Evolutionary conservation across 1,140 invertebrate genomes (phyloP).

Genomic region (Hermetia illucens): DNA sequence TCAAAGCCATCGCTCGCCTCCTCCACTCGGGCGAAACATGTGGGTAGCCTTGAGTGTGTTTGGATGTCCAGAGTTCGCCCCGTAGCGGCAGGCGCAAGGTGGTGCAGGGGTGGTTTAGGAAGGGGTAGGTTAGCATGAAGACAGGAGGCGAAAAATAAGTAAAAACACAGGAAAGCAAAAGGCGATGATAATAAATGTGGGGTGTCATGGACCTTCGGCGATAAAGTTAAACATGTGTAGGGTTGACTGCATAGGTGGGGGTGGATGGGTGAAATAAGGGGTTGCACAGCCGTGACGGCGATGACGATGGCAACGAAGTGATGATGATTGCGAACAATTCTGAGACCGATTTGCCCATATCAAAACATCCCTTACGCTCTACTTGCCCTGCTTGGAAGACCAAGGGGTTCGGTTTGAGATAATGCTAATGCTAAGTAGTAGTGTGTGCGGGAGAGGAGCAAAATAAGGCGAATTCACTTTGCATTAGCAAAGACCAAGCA

Average conservation of each 20-base stretch:
- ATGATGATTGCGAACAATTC: background rate
- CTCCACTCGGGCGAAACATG: too few relatives aligned
- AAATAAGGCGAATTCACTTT: background rate
- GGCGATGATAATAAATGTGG: background rate
- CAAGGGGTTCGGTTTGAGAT: too few relatives aligned
- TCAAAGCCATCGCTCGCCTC: too few relatives aligned
- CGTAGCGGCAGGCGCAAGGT: background rate
- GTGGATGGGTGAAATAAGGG: background rate
- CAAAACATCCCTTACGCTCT: too few relatives aligned
- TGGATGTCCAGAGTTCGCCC: too few relatives aligned
- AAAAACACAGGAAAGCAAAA: background rate
- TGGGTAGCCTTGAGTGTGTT: too few relatives aligned
- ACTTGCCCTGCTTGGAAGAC: too few relatives aligned
- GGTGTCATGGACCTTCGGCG: background rate
- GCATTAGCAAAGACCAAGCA: background rate
- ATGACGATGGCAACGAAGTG: background rate
- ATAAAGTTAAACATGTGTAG: background rate
- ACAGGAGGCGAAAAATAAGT: background rate
- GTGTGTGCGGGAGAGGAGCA: background rate
- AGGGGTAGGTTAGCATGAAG: background rate
- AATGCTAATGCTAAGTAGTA: too few relatives aligned
- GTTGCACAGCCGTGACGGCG: background rate
- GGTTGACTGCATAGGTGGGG: background rate
- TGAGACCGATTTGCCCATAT: too few relatives aligned
- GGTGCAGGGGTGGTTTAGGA: background rate